Evolutionary conservation across 1,140 invertebrate species (phyloP).

Genomic region (Gyrodactylus bullatarudis): DNA sequence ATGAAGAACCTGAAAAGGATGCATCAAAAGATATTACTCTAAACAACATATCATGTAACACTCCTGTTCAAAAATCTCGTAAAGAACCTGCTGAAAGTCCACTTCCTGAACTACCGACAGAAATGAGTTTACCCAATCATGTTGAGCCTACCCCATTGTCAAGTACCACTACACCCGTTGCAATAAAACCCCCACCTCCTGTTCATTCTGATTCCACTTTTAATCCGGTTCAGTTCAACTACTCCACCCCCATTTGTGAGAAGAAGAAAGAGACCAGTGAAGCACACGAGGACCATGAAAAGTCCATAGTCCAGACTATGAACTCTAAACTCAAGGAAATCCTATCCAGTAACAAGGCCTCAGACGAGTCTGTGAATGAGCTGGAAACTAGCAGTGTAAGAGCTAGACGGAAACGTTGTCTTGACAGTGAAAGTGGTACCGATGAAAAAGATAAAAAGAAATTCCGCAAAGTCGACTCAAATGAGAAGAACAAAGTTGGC

Average conservation of each 20-base stretch:
- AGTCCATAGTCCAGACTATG: neutral
- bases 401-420: neutral
- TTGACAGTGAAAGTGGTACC: neutral
- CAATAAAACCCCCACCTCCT: neutral
- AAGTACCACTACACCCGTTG: neutral
- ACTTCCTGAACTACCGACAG: no score
- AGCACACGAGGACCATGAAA: neutral
- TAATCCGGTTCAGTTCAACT: neutral
- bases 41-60: no score
- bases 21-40: no score
- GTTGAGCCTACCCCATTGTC: no score
- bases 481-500: neutral
- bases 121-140: no score
- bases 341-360: neutral
- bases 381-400: neutral
- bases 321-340: neutral
- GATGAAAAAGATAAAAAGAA: neutral
- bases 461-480: neutral
- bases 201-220: neutral
- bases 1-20: no score
- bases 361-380: neutral
- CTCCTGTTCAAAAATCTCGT: no score
- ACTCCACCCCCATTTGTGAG: neutral
- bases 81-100: no score
- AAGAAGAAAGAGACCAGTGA: neutral